A percentile compares a stretch with the other conserved stretches of the same genome.
Evolutionary conservation across 2,113 vertebrate species (phyloP).

Genomic region (Proteles cristata): DNA sequence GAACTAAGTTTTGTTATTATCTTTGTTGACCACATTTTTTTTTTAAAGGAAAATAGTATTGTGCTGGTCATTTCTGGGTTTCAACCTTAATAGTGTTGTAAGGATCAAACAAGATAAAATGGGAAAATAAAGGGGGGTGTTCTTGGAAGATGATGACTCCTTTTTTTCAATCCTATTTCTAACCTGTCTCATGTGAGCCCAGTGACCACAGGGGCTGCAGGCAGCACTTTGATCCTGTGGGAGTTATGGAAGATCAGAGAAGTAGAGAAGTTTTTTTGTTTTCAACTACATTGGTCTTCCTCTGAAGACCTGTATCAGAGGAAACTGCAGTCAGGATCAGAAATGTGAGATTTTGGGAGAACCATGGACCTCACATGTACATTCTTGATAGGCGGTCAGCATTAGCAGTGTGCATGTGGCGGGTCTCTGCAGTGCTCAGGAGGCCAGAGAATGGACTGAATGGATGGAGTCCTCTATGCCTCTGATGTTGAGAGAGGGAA

Average conservation of each 20-base stretch:
- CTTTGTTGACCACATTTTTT: neutral
- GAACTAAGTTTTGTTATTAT: neutral
- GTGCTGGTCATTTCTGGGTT: neutral
- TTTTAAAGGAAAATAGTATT: neutral
- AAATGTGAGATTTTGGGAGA: neutral
- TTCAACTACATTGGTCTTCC: neutral
- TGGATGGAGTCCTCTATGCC: neutral
- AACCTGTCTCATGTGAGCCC: neutral
- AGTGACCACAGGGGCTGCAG: neutral
- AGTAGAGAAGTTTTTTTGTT: neutral
- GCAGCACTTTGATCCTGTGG: neutral
- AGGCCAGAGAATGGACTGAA: neutral
- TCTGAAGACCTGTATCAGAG: neutral
- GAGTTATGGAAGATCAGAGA: neutral
- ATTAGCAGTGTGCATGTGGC: rapidly evolving
- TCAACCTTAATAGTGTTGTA: neutral
- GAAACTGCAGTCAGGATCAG: neutral
- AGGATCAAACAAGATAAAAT: neutral
- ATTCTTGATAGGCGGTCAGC: neutral
- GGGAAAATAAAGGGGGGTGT: neutral
- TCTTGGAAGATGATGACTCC: neutral
- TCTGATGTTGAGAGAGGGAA: neutral
- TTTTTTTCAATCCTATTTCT: neutral
- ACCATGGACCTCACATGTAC: neutral
- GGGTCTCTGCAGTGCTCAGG: neutral